These are phyloP conservation scores for Serrognathus titanus DNA, from an alignment of 2,888 invertebrate species.

Conservation along the genomic window DNA sequence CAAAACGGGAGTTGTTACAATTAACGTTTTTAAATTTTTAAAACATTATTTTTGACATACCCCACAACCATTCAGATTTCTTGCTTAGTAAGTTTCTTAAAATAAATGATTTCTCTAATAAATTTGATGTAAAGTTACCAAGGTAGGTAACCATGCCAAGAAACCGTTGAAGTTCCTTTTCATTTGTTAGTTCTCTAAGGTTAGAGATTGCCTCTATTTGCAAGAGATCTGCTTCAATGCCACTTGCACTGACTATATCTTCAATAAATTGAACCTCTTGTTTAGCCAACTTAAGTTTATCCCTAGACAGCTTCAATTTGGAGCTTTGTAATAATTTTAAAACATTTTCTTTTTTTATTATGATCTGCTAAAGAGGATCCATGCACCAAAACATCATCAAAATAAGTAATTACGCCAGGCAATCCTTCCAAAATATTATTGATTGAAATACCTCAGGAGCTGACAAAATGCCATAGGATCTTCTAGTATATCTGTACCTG, in stretches of 20 bases:
- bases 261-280: background rate
- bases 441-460: conserved; percentile 1
- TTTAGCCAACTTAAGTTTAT: too few species aligned
- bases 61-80: background rate
- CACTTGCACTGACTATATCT: conserved; percentile 2
- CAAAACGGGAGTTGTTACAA: background rate
- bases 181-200: background rate
- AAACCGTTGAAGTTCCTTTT: conserved; percentile 11
- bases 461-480: background rate
- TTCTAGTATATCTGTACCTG: conserved; percentile 12
- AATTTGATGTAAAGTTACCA: conserved; percentile 5
- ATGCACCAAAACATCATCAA: conserved; percentile 2
- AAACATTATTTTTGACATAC: conserved; percentile 6
- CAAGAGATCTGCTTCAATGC: background rate
- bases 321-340: background rate
- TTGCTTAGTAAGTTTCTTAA: conserved; percentile 9
- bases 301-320: background rate
- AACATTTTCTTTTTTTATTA: background rate
- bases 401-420: background rate
- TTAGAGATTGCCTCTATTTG: conserved; percentile 3
- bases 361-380: background rate
- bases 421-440: background rate
- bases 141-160: conserved; percentile 5
- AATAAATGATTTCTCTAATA: conserved; percentile 4
- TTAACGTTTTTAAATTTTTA: too few species aligned